Conservation (phyloP, 2,797 vertebrate genomes). For the Pangasius mekongensis region DNA sequence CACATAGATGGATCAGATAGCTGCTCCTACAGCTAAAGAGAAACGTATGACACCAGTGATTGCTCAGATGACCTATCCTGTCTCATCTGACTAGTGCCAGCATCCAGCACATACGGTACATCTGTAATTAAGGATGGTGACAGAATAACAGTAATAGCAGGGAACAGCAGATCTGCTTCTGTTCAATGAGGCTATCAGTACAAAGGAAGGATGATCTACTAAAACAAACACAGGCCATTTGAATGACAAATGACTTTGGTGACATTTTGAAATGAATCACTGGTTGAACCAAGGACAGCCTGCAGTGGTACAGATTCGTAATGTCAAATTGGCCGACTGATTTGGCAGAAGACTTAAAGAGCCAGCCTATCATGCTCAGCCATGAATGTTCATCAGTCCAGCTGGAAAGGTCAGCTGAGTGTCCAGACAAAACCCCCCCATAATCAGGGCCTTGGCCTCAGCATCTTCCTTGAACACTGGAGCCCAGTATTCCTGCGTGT, state of each 20-base stretch:
- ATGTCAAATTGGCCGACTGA: constrained; percentile 35
- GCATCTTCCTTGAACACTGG: not conserved
- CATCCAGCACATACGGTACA: not conserved
- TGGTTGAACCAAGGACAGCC: constrained; percentile 13
- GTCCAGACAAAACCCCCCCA: not conserved
- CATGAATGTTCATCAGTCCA: constrained; percentile 24
- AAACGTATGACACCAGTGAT: not conserved
- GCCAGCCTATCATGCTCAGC: constrained; percentile 23
- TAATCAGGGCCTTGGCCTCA: constrained; percentile 25
- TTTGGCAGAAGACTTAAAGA: constrained; percentile 12
- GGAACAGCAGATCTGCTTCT: not conserved
- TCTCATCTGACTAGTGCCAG: not conserved
- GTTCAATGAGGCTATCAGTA: not conserved
- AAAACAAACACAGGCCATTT: constrained; percentile 16
- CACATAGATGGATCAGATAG: constrained; percentile 13
- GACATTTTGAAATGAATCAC: constrained; percentile 38
- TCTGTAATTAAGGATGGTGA: not conserved
- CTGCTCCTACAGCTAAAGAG: not conserved
- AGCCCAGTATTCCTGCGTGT: not conserved
- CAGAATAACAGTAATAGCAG: not conserved
- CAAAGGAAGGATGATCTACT: not conserved
- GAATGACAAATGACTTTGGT: constrained; percentile 39
- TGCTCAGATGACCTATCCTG: not conserved
- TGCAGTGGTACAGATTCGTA: constrained; percentile 10
- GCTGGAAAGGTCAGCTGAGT: constrained; percentile 38